A percentile compares a stretch with the other conserved stretches of the same genome.
These are phyloP conservation scores for Argyrosomus japonicus DNA, from an alignment of 2,113 vertebrate genomes.

Conservation along the genomic window DNA sequence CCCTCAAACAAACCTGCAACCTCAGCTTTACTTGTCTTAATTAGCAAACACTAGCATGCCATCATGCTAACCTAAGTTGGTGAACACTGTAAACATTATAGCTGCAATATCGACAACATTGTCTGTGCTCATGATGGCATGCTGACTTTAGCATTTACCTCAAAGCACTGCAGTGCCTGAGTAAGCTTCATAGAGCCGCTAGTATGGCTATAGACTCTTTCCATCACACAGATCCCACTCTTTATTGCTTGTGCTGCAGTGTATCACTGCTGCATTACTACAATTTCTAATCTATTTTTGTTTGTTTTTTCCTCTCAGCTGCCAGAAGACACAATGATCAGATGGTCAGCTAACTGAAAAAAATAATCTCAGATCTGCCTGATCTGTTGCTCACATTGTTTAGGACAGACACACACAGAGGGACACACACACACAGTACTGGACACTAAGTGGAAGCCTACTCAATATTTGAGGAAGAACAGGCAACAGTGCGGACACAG, in stretches of 20 bases:
- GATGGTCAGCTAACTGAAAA: slow-evolving; percentile 2
- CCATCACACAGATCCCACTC: slow-evolving; percentile 7
- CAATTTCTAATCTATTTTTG: neutral
- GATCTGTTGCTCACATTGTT: slow-evolving; percentile 27
- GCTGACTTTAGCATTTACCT: slow-evolving; percentile 2
- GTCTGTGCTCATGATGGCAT: neutral
- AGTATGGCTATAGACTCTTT: neutral
- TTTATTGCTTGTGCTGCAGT: slow-evolving; percentile 15
- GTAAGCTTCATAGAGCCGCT: neutral
- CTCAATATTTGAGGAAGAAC: slow-evolving; percentile 17
- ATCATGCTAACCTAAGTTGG: neutral
- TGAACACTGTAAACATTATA: neutral
- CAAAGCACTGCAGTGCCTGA: neutral
- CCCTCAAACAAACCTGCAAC: neutral
- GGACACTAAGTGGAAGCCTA: neutral
- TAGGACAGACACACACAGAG: neutral
- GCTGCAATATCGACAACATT: neutral
- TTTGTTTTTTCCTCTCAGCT: neutral
- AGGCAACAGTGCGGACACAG: slow-evolving; percentile 16
- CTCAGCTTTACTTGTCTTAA: neutral
- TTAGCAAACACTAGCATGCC: neutral
- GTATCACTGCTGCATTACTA: slow-evolving; percentile 10
- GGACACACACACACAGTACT: neutral
- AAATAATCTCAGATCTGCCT: neutral
- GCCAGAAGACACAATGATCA: slow-evolving; percentile 26